Evolutionary conservation across 2,888 invertebrate genomes (phyloP), one percentile per base, ranked within the genome.

Genomic region (Bibio marci): DNA sequence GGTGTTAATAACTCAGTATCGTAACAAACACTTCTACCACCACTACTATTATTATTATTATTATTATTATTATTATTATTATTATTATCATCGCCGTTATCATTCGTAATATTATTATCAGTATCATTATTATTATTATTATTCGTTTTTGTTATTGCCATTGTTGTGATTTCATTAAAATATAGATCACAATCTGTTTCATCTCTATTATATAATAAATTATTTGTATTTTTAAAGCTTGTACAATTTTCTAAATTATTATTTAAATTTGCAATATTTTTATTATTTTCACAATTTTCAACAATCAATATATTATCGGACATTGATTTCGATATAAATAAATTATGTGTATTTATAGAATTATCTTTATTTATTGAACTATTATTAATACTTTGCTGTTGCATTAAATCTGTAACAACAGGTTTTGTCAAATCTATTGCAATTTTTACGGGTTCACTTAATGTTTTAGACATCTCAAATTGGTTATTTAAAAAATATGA

Each of bases 1-100:
- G 49, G 49, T 15, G 49, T 49, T 27, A 48, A 36, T n/a, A 47
- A 27, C 18, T 49, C 49, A 26, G 37, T 43, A 8, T 45, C 46
- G 34, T 38, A 18, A 25, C 26, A 26, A 13, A 7, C 35, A n/a
- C n/a, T n/a, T n/a, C n/a, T n/a, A n/a, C n/a, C n/a, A n/a, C n/a
- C n/a, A n/a, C n/a, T n/a, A n/a, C n/a, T n/a, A n/a, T 30, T 25
- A 18, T n/a, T n/a, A 17, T 25, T 5, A 10, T 25, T 7, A 10
- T 7, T 5, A 7, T 35, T 42, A n/a, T 31, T 30, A 30, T 37
- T 40, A 7, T 18, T 32, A 32, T 8, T 11, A 7, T 12, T 19
- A 17, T 5, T 32, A 17, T 13, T 32, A 4, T 30, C 32, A 26
- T 25, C 22, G 12, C 8, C 30, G 12, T 10, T 13, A 32, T 32